These are phyloP conservation scores for Tamias sibiricus DNA, from an alignment of 2,113 vertebrate genomes.

Conservation along the genomic window DNA sequence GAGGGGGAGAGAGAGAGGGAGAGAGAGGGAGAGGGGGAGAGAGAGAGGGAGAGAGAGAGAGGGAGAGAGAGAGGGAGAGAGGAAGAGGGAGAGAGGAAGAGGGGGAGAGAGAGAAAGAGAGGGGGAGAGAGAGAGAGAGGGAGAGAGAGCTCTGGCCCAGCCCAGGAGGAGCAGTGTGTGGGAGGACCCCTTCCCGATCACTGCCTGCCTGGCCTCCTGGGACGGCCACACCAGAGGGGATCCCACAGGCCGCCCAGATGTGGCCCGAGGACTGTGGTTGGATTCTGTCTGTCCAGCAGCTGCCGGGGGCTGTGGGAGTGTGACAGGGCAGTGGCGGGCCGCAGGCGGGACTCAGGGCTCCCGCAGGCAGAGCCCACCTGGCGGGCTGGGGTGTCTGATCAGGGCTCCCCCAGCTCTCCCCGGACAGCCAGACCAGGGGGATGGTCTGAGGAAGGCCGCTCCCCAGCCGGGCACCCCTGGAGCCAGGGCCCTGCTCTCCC, in stretches of 20 bases:
- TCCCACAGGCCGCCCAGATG: fast-evolving
- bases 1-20: too few species aligned
- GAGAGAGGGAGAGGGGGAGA: neutral
- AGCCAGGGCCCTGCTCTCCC: neutral
- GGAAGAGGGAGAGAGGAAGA: too few species aligned
- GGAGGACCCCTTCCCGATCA: neutral
- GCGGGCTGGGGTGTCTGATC: too few species aligned
- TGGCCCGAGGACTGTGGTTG: neutral
- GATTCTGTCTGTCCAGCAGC: neutral
- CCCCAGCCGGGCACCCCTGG: fast-evolving
- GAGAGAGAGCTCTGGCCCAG: neutral
- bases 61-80: too few species aligned
- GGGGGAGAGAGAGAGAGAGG: neutral
- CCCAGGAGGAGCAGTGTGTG: neutral
- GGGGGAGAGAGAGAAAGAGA: neutral
- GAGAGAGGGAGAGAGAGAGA: neutral
- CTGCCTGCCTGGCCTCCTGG: fast-evolving
- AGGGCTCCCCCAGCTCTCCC: fast-evolving
- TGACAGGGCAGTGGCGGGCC: fast-evolving
- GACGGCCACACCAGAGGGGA: neutral
- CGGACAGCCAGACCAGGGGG: too few species aligned
- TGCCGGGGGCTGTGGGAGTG: fast-evolving
- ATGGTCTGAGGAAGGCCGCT: fast-evolving
- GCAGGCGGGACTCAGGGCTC: neutral
- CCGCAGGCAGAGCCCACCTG: too few species aligned